Evolutionary conservation across 35 echinoderm and acorn worm species (phyloP).

Genomic region (Ophioderma brevispina): DNA sequence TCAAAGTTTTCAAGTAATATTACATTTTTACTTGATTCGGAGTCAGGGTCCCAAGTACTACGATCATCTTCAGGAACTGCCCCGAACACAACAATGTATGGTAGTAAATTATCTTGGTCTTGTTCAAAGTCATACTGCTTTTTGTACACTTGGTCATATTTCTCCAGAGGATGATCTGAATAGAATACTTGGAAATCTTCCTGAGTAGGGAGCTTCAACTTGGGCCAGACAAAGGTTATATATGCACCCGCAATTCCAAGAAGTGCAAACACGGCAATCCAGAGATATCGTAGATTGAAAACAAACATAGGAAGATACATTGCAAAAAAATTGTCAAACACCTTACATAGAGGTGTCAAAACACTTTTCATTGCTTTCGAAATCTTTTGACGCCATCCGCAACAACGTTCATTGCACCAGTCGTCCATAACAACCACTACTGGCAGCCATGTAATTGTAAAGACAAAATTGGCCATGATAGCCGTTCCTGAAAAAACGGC

Average conservation of each 20-base stretch:
- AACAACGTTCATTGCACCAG: slow-evolving; percentile 34
- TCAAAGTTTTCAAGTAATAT: slow-evolving; percentile 16
- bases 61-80: slow-evolving; percentile 46
- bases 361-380: neutral
- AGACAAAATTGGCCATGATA: slow-evolving; percentile 73
- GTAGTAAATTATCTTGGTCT: neutral
- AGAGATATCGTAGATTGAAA: slow-evolving; percentile 47
- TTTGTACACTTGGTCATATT: slow-evolving; percentile 55
- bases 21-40: slow-evolving; percentile 9
- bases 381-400: neutral
- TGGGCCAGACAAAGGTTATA: slow-evolving; percentile 49
- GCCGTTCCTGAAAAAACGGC: slow-evolving; percentile 70
- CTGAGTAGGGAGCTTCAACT: slow-evolving; percentile 31
- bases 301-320: slow-evolving; percentile 38
- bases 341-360: neutral
- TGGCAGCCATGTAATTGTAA: slow-evolving; percentile 91
- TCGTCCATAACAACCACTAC: slow-evolving; percentile 78
- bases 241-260: slow-evolving; percentile 41
- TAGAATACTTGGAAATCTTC: slow-evolving; percentile 66
- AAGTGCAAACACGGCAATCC: slow-evolving; percentile 42
- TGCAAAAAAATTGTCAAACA: slow-evolving; percentile 34
- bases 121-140: slow-evolving; percentile 49
- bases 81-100: slow-evolving; percentile 37
- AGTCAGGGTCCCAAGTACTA: slow-evolving; percentile 61
- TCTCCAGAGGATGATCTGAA: slow-evolving; percentile 47